Evolutionary conservation across 2,113 vertebrate species (phyloP).

Genomic region (Martes martes): DNA sequence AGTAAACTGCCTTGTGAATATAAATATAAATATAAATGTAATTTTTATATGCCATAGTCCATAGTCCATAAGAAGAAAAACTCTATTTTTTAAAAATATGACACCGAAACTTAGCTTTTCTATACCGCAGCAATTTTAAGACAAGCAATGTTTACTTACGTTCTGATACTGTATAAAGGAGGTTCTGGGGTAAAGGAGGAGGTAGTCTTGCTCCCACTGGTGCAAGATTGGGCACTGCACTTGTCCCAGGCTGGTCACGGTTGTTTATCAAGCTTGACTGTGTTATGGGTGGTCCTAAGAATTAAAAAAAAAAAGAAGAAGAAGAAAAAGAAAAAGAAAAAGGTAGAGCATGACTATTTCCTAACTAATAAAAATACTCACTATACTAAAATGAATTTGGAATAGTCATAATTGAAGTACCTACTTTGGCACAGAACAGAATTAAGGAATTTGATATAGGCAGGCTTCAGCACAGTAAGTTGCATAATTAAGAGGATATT

Average conservation of each 20-base stretch:
- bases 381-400: background rate
- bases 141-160: slow-evolving; percentile 87
- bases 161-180: slow-evolving; percentile 95
- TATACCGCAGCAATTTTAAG: background rate
- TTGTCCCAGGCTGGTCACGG: slow-evolving; percentile 91
- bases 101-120: background rate
- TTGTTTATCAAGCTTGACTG: slow-evolving; percentile 90
- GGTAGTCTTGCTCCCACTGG: slow-evolving; percentile 91
- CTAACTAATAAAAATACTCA: background rate
- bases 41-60: background rate
- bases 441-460: background rate
- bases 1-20: background rate
- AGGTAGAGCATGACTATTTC: background rate
- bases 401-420: background rate
- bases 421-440: slow-evolving; percentile 4
- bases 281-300: slow-evolving; percentile 90
- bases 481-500: slow-evolving; percentile 29
- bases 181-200: slow-evolving; percentile 91
- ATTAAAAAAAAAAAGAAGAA: background rate
- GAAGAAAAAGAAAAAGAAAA: slow-evolving; percentile 62
- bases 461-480: background rate
- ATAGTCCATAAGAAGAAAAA: background rate
- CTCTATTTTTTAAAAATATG: background rate
- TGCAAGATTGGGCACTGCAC: slow-evolving; percentile 90
- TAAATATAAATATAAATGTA: background rate